Evolutionary conservation across 2,113 vertebrate species (phyloP), one percentile per base, ranked within the genome.

Genomic region (Tupaia tana): DNA sequence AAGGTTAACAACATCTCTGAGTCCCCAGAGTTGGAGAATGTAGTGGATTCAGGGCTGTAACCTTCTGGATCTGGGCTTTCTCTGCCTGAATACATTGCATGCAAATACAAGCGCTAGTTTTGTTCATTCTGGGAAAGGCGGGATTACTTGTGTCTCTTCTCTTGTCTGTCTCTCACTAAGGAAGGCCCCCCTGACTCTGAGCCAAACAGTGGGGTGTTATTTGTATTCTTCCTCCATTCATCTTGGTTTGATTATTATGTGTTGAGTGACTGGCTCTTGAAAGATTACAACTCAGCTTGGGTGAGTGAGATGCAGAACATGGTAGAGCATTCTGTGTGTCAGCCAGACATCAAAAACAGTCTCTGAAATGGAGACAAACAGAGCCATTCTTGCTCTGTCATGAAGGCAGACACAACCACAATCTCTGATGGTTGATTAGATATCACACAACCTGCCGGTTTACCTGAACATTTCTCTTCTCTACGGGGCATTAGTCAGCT

Each of bases 261-360:
- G 98, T 96, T 69, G 92, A 97, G 92, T 31, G n/a, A 18, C 93
- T 96, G 91, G 63, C 29, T 95, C 93, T 94, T 84, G 82, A 96
- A 97, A 98, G 96, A 98, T 97, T 97, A 95, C 96, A 97, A 86
- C 94, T 95, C 96, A 93, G 85, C 91, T 95, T 96, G 96, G 90
- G 95, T 73, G 81, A 98, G 91, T 59, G 89, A 97, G 96, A 92
- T 93, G 93, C 81, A 58, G 1, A 27, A 67, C 52, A 75, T 85
- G 79, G 80, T 52, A 0, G 20, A 86, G 79, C 82, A 61, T 96
- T 96, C 43, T 90, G 97, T 96, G 90, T 86, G 6, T 34, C 95
- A 95, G 89, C 79, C 93, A 96, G 96, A 97, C 91, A 97, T 97
- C 97, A 98, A 96, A n/a, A 97, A 94, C 90, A 74, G 88, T 84